Evolutionary conservation across 2,797 vertebrate species (phyloP).

Genomic region (Arremon brunneinucha): DNA sequence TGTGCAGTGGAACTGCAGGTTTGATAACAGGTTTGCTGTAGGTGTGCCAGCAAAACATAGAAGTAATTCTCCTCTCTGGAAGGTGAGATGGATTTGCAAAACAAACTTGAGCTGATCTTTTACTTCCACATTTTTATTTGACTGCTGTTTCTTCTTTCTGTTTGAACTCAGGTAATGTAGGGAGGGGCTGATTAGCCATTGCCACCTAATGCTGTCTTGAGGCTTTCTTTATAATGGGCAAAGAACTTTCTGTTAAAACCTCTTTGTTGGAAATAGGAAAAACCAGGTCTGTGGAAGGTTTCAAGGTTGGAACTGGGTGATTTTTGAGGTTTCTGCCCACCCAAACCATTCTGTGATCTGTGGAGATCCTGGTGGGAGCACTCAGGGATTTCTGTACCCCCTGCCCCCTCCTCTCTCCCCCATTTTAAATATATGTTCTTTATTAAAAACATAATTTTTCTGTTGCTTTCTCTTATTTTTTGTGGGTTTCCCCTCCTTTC

Average conservation of each 20-base stretch:
- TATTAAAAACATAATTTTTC: neutral
- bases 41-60: neutral
- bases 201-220: neutral
- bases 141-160: neutral
- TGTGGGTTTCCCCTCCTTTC: neutral
- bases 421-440: neutral
- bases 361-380: neutral
- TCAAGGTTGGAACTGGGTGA: neutral
- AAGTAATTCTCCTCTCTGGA: neutral
- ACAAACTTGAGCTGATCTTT: neutral
- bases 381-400: neutral
- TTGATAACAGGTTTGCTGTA: neutral
- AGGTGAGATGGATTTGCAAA: neutral
- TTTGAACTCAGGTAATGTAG: neutral
- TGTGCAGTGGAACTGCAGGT: neutral
- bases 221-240: neutral
- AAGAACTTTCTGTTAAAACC: neutral
- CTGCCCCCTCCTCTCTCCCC: neutral
- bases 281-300: neutral
- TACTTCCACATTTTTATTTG: neutral
- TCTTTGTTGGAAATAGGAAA: neutral
- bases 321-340: neutral
- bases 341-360: neutral
- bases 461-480: neutral
- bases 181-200: neutral